Conservation (phyloP, 30 jellyfish, hydroid and myxozoan genomes). For the Clytia hemisphaerica region DNA sequence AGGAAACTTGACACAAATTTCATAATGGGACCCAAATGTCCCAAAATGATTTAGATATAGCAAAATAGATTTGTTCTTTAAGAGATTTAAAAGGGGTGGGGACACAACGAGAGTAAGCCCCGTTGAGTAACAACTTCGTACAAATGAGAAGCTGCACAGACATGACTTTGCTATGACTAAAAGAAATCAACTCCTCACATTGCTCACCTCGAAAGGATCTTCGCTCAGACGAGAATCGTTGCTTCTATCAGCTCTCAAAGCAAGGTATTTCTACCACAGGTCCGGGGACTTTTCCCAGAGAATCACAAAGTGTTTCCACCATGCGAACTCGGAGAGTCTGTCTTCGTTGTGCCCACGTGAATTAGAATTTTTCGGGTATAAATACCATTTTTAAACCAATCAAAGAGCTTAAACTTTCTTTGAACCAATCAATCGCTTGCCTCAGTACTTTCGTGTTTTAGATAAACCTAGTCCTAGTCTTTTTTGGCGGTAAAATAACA, state of each 20-base stretch:
- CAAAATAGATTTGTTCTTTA: too few relatives aligned
- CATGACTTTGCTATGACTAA: constrained; percentile 86
- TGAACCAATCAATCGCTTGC: constrained; percentile 16
- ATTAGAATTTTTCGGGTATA: neutral
- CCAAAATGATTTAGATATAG: too few relatives aligned
- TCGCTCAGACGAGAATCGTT: constrained; percentile 79
- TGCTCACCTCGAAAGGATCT: constrained; percentile 85
- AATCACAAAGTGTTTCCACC: constrained; percentile 23
- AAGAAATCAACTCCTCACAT: constrained; percentile 49
- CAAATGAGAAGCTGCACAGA: constrained; percentile 63
- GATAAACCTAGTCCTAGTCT: neutral
- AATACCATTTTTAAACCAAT: too few relatives aligned
- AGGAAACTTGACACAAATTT: too few relatives aligned
- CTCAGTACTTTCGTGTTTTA: neutral
- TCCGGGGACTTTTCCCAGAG: constrained; percentile 99
- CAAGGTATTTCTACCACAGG: constrained; percentile 72
- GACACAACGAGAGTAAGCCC: constrained; percentile 98
- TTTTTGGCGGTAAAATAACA: neutral
- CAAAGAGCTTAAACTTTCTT: too few relatives aligned
- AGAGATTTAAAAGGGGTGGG: too few relatives aligned
- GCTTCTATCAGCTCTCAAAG: too few relatives aligned
- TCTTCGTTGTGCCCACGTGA: constrained; percentile 89
- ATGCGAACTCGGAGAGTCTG: constrained; percentile 63
- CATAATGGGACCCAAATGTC: too few relatives aligned
- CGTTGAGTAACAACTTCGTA: constrained; percentile 87